Percentiles rank a stretch among this genome's conserved stretches.
phyloP scores from a whole-genome alignment of 2,113 vertebrate species.

The Mustela lutreola region DNA sequence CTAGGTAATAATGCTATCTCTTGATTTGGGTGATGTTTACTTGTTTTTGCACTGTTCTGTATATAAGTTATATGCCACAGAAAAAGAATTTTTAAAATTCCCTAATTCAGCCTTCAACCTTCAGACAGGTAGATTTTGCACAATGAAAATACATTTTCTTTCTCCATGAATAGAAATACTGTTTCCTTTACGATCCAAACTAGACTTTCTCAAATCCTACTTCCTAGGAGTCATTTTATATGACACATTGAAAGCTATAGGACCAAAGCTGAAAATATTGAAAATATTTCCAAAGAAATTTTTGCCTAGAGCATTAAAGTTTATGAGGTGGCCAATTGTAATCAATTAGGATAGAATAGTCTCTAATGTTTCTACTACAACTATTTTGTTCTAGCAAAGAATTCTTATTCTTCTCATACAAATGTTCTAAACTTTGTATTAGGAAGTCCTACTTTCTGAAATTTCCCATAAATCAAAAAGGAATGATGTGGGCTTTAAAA shows the following conservation, averaged over 20 bases:
- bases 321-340: neutral
- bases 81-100: neutral
- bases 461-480: neutral
- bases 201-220: neutral
- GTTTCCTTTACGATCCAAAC: neutral
- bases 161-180: neutral
- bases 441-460: constrained; percentile 20
- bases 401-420: neutral
- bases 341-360: neutral
- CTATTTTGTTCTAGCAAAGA: neutral
- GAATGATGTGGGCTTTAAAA: neutral
- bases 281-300: neutral
- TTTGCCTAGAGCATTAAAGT: neutral
- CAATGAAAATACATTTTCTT: constrained; percentile 19
- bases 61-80: neutral
- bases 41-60: neutral
- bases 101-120: neutral
- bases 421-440: neutral
- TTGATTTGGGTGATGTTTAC: neutral
- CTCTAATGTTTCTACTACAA: neutral
- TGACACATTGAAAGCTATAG: neutral
- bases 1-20: neutral
- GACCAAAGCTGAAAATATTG: neutral
- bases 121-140: neutral
- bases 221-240: neutral